Evolutionary conservation across 2,888 invertebrate genomes (phyloP).

Genomic region (Ectobius pallidus): DNA sequence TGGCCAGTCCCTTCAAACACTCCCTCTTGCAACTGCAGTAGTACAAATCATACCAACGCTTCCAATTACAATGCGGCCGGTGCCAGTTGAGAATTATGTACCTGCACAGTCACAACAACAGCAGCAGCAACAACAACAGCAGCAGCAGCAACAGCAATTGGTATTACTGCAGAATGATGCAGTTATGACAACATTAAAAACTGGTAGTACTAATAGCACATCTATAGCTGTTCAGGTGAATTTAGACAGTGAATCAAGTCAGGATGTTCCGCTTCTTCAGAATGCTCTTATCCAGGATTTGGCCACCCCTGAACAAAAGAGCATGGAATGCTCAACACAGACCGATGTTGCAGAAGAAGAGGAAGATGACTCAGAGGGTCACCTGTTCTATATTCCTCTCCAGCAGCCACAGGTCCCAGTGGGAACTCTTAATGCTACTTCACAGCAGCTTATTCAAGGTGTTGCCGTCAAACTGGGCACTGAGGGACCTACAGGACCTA

Average conservation of each 20-base stretch:
- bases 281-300: slow-evolving; percentile 42
- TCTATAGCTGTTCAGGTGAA: slow-evolving; percentile 63
- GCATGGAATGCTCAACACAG: slow-evolving; percentile 57
- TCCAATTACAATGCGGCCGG: slow-evolving; percentile 1
- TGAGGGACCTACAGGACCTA: slow-evolving; percentile 66
- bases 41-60: slow-evolving; percentile 11
- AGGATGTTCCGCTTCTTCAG: slow-evolving; percentile 40
- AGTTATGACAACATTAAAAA: slow-evolving; percentile 13
- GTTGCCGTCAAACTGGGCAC: slow-evolving; percentile 69
- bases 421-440: slow-evolving; percentile 51
- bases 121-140: not conserved
- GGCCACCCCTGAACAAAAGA: slow-evolving; percentile 47
- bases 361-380: slow-evolving; percentile 61
- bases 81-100: slow-evolving; percentile 2
- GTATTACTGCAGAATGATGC: not conserved
- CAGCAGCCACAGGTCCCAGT: slow-evolving; percentile 52
- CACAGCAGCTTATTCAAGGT: slow-evolving; percentile 60
- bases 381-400: slow-evolving; percentile 69
- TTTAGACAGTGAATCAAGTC: slow-evolving; percentile 53
- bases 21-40: not conserved
- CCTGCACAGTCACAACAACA: not conserved
- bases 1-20: not conserved
- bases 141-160: not conserved
- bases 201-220: slow-evolving; percentile 51
- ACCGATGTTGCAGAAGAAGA: slow-evolving; percentile 55